Percentiles rank a stretch among this genome's conserved stretches.
Conservation (phyloP, 2,113 vertebrate genomes). For the Trematomus loennbergii region DNA sequence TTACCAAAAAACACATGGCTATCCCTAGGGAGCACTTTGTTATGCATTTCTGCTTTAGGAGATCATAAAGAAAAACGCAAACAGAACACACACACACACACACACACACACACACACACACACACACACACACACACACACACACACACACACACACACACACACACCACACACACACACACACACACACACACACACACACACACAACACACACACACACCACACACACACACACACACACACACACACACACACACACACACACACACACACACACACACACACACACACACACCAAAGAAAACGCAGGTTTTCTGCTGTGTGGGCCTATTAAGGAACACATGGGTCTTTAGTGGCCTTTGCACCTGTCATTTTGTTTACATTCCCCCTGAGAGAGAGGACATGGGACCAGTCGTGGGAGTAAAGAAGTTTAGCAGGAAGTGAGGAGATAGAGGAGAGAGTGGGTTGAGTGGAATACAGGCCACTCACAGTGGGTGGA, state of each 20-base stretch:
- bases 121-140: conserved; percentile 4
- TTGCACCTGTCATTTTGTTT: conserved; percentile 78
- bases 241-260: conserved; percentile 37
- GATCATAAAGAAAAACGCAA: conserved; percentile 52
- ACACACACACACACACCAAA: conserved; percentile 15
- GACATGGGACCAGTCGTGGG: conserved; percentile 39
- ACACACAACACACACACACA: conserved; percentile 40
- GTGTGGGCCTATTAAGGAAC: conserved; percentile 47
- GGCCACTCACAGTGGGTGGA: conserved; percentile 20
- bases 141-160: conserved; percentile 9
- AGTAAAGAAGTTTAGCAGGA: conserved; percentile 45
- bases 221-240: conserved; percentile 34
- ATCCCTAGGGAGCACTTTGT: conserved; percentile 49
- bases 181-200: too few species aligned
- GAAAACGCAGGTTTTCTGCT: conserved; percentile 42
- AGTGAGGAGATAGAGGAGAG: conserved; percentile 25
- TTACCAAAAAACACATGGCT: conserved; percentile 65
- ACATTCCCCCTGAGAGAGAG: conserved; percentile 54
- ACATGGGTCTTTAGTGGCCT: conserved; percentile 59
- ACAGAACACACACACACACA: conserved; percentile 15
- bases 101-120: conserved; percentile 10
- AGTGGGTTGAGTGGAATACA: conserved; percentile 20
- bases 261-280: conserved; percentile 3
- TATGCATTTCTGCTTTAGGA: conserved; percentile 64
- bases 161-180: too few species aligned